Evolutionary conservation across 2,797 vertebrate genomes (phyloP).

Genomic region (Serranus cabrilla): DNA sequence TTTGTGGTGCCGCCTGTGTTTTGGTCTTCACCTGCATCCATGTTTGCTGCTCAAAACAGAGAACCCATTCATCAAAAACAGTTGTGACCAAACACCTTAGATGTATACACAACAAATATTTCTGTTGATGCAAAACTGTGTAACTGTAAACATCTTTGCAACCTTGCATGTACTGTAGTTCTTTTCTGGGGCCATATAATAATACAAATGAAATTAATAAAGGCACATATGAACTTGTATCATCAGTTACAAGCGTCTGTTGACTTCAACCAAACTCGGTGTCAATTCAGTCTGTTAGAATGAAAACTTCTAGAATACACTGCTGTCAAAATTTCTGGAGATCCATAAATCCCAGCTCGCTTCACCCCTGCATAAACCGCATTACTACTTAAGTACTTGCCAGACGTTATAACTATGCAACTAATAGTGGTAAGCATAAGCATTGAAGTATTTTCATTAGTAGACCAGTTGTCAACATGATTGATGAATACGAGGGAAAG

Average conservation of each 20-base stretch:
- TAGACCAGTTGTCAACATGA: conserved; percentile 50
- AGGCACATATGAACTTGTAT: background rate
- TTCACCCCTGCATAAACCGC: background rate
- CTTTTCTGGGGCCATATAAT: background rate
- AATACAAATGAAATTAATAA: background rate
- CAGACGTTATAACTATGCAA: background rate
- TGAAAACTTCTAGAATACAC: background rate
- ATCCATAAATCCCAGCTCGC: conserved; percentile 4
- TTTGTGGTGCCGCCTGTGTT: conserved; percentile 90
- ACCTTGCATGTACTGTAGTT: background rate
- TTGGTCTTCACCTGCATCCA: conserved; percentile 97
- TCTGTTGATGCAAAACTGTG: background rate
- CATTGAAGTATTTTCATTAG: conserved; percentile 2
- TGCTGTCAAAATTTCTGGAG: background rate
- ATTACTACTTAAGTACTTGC: background rate
- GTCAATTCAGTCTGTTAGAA: no score
- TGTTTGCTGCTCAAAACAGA: conserved; percentile 73
- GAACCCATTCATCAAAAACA: conserved; percentile 18
- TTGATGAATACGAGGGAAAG: conserved; percentile 29
- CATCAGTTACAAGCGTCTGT: background rate
- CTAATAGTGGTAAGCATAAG: background rate
- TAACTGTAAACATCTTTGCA: background rate
- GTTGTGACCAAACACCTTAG: background rate
- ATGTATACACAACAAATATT: background rate
- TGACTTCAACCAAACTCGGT: background rate